A percentile compares a stretch with the other conserved stretches of the same genome.
phyloP scores from a whole-genome alignment of 1,140 invertebrate species.

The Melanaphis sacchari region DNA sequence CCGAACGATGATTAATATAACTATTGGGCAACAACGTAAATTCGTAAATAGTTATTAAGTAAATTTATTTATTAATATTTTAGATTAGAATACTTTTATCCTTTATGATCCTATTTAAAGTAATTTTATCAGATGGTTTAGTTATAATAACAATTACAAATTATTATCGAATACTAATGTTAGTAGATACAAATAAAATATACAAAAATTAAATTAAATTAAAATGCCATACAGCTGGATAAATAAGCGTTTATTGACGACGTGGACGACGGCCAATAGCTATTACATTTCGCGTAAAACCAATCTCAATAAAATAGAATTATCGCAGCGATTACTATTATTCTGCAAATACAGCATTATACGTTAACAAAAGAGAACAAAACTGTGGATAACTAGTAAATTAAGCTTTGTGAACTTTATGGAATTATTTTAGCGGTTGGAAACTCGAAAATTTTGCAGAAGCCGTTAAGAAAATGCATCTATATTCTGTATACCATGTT shows the following conservation, averaged over 20 bases:
- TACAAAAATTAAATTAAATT: neutral
- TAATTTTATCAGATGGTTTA: neutral
- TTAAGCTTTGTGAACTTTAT: neutral
- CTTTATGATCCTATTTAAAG: neutral
- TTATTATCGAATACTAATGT: neutral
- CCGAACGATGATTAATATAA: neutral
- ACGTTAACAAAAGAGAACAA: neutral
- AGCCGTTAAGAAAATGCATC: neutral
- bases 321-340: neutral
- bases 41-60: neutral
- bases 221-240: neutral
- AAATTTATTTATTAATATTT: neutral
- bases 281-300: neutral
- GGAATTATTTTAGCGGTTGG: neutral
- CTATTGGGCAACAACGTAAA: neutral
- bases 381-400: neutral
- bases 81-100: neutral
- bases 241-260: neutral
- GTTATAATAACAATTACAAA: neutral
- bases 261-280: neutral
- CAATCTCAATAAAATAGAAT: conserved; percentile 1
- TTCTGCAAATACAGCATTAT: neutral
- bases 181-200: neutral
- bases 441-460: neutral
- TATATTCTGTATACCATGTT: neutral